These are phyloP conservation scores for Aspidapion aeneum DNA, from an alignment of 2,888 invertebrate species.

Conservation along the genomic window DNA sequence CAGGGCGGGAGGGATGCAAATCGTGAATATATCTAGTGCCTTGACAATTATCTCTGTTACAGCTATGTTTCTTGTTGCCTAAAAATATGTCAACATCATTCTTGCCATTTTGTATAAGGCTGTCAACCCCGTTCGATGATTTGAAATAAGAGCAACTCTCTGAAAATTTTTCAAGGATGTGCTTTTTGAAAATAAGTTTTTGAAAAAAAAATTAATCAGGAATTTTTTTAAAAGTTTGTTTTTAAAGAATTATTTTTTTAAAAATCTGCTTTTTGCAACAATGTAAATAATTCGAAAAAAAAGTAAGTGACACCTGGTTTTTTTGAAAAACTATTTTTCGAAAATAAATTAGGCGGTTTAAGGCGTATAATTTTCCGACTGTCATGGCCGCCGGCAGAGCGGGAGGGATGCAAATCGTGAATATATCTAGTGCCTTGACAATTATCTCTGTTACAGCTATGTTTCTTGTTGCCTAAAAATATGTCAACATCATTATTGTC, in stretches of 20 bases:
- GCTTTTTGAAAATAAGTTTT: too few species aligned
- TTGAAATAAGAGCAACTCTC: too few species aligned
- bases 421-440: slow-evolving; percentile 84
- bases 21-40: slow-evolving; percentile 88
- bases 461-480: slow-evolving; percentile 56
- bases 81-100: slow-evolving; percentile 25
- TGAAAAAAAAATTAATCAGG: too few species aligned
- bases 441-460: slow-evolving; percentile 61
- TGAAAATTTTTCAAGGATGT: too few species aligned
- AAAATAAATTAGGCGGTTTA: slow-evolving; percentile 78
- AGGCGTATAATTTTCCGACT: slow-evolving; percentile 88
- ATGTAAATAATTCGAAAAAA: too few species aligned
- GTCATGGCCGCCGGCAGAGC: slow-evolving; percentile 97
- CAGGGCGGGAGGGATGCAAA: slow-evolving; percentile 91
- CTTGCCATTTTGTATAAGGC: too few species aligned
- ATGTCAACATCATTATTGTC: background rate
- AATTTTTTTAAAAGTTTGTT: too few species aligned
- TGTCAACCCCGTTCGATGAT: too few species aligned
- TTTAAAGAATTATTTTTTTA: too few species aligned
- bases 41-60: slow-evolving; percentile 68
- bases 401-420: slow-evolving; percentile 93
- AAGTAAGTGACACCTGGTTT: too few species aligned
- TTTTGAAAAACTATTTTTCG: too few species aligned
- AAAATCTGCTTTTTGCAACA: too few species aligned
- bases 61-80: slow-evolving; percentile 60